A percentile compares a stretch with the other conserved stretches of the same genome.
Conservation (phyloP, 1,140 invertebrate species). For the Eurosta solidaginis region DNA sequence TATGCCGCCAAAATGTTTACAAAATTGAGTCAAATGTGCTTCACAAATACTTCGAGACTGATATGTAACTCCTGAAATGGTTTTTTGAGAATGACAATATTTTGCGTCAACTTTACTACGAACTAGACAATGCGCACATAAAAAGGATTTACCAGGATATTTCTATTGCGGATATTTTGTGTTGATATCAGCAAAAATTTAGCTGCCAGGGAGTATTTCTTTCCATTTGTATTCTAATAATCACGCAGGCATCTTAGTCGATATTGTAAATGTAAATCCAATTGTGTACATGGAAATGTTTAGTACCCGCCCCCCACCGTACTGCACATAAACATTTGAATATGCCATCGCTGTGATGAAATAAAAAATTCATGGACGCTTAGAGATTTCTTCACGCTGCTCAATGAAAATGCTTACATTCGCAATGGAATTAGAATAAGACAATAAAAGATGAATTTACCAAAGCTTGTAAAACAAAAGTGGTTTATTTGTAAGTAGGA, state of each 20-base stretch:
- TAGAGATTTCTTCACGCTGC: constrained; percentile 21
- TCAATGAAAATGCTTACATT: background rate
- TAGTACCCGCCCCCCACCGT: background rate
- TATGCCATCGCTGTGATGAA: constrained; percentile 4
- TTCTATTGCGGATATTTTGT: background rate
- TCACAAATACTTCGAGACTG: background rate
- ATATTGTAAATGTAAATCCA: constrained; percentile 34
- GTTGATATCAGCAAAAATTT: background rate
- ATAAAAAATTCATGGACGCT: constrained; percentile 33
- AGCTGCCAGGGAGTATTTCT: background rate
- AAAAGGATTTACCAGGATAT: constrained; percentile 55
- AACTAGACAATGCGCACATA: constrained; percentile 58
- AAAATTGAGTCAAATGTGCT: background rate
- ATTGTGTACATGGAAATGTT: constrained; percentile 30
- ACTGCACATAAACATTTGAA: too few species aligned
- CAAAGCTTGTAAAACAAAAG: background rate
- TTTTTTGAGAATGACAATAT: background rate
- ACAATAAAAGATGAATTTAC: constrained; percentile 18
- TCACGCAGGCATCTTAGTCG: background rate
- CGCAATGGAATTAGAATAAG: background rate
- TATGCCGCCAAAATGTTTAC: background rate
- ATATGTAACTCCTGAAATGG: background rate
- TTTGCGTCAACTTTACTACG: background rate
- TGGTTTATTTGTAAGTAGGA: too few species aligned
- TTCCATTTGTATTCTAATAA: background rate